Base-by-base conservation (phyloP, 1,140 invertebrate genomes). In the Heliconius hewitsoni region DNA sequence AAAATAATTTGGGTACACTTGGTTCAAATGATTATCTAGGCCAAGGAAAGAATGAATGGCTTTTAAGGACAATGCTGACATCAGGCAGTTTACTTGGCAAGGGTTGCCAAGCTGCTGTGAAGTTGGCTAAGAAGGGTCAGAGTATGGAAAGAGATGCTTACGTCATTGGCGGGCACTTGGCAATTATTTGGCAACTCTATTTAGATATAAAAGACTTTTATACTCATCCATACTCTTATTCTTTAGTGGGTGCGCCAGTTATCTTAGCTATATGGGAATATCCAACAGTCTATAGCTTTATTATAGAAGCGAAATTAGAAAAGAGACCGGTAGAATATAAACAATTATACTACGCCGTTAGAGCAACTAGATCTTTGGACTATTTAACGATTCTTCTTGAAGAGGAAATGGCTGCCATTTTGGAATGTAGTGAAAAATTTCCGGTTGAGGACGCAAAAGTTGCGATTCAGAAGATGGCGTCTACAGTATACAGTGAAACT, bases 131-230 rank as follows among this genome's bases (percentile, higher is more conserved):
- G 16, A 97, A 98, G 84, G 95, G 95, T 13, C 90, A 96, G 78
- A 93, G 95, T 34, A 89, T 96, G 50, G 96, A 97, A 86, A 91
- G 95, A 55, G 95, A 96, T 78, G 98, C 97, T 2, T 97, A 97
- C 87, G 95, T 96, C 81, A 98, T 98, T 95, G 98, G 98, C 9
- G 96, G 97, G 87, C 97, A 98, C 93, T 95, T 98, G 70, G 97
- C 97, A 52, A 95, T 98, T 60, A 96, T 97, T 77, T 98, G 97
- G 96, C 97, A 98, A 95, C 95, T 96, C 2, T 90, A 93, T 77
- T 79, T 84, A 92, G 95, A 91, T 86, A 95, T 84, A 90, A 97
- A 88, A 91, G 96, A 87, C 94, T 93, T 90, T 74, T 94, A 86
- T 83, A 93, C 86, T 5, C 91, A 90, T 72, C 90, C 90, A 16